Conservation (phyloP, 2,888 invertebrate genomes). For the Acrobasis suavella region DNA sequence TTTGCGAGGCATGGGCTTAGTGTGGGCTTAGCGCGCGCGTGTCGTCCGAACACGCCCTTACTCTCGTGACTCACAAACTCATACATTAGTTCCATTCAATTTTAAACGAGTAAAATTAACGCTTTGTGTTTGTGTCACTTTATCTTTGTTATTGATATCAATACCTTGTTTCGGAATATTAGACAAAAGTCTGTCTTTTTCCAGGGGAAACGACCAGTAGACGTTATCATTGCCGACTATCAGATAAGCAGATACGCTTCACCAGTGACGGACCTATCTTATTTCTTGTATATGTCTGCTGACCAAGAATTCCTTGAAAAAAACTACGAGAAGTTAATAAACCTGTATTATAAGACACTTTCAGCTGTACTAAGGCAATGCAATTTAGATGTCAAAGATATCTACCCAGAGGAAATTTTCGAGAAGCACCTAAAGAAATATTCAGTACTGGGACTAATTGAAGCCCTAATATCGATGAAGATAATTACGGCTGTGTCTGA, state of each 20-base stretch:
- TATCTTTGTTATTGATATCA: background rate
- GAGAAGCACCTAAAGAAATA: conserved; percentile 55
- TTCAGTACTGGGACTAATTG: conserved; percentile 63
- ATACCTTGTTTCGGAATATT: background rate
- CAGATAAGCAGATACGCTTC: conserved; percentile 59
- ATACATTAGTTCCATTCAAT: no score
- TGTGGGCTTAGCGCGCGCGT: no score
- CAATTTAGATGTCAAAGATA: conserved; percentile 48
- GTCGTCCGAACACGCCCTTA: no score
- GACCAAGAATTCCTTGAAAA: conserved; percentile 51
- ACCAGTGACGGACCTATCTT: conserved; percentile 62
- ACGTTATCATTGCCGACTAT: conserved; percentile 58
- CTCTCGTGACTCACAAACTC: no score
- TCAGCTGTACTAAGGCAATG: conserved; percentile 59
- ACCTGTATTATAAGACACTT: conserved; percentile 61
- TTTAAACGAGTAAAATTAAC: no score
- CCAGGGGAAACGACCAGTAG: conserved; percentile 57
- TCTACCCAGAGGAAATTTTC: conserved; percentile 57
- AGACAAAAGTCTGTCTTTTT: conserved; percentile 33
- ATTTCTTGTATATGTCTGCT: conserved; percentile 63
- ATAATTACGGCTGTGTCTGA: conserved; percentile 65
- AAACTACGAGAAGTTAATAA: conserved; percentile 52
- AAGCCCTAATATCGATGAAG: conserved; percentile 67
- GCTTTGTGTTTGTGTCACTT: background rate
- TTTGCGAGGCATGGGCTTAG: no score